Base-by-base conservation (phyloP, 2,888 invertebrate species). In the Orthosia gracilis region DNA sequence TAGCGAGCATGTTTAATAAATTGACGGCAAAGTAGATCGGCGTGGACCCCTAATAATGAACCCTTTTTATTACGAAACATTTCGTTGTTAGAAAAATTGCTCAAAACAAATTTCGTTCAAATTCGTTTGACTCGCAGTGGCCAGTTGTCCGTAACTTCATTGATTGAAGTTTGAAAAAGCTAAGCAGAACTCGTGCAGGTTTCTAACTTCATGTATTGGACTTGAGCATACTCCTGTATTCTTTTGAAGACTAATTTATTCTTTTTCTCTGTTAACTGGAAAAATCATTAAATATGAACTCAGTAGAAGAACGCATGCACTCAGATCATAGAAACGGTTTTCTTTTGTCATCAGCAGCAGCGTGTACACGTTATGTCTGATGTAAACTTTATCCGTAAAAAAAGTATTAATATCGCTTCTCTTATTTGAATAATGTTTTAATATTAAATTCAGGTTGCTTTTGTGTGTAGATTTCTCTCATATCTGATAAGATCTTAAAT, bases 401-500 rank as follows among this genome's bases (percentile, higher is more conserved):
- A 15, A 4, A n/a, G n/a, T 45, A 65, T 54, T 54, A 47, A 47
- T 23, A 57, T 47, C n/a, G 11, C 13, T 55, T 17, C 23, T n/a
- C 18, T 63, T 71, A 23, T 58, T n/a, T 59, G 26, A 18, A 54
- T 66, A 57, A 18, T 17, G 57, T 47, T 47, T 40, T 45, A 40
- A 55, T 64, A 58, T 54, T 58, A 15, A 81, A 57, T 52, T 49
- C 15, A 7, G 31, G 21, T 65, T 47, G 21, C 21, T 61, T 69
- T 73, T 79, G 47, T 73, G 15, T 21, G 47, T 63, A 15, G 45
- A 57, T 64, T 83, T 15, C 50, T 47, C 62, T 75, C 71, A 76
- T 57, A 69, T 66, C 45, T 65, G 83, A 87, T 87, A 86, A 80
- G 73, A 87, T 88, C 87, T 87, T 67, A 66, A 88, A 85, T 82